Evolutionary conservation across 2,113 vertebrate genomes (phyloP), one percentile per base, ranked within the genome.

Genomic region (Catharus minimus): DNA sequence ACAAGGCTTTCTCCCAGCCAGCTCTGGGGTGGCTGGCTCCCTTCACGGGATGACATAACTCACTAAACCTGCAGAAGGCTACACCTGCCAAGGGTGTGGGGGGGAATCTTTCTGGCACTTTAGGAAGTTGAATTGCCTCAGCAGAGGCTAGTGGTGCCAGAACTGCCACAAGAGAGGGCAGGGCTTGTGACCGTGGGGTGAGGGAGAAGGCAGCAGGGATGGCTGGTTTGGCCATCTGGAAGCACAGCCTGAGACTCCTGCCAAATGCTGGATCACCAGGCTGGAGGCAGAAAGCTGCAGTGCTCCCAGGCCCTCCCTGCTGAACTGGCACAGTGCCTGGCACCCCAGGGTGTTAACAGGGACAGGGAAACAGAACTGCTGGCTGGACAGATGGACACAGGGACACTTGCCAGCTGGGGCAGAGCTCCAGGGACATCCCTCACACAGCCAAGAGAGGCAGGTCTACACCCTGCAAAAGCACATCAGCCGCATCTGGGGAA

Each of bases 131-230:
- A 38, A 44, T 46, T 90, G 49, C 49, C 57, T 82, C 41, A 67
- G 53, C 32, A 46, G 50, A 46, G 32, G 32, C 36, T 55, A n/a
- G 19, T 0, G 7, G 27, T 69, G 75, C 58, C 86, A 72, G 67
- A 79, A 76, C 22, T 82, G 61, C 57, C 56, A 46, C 30, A 47
- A 15, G 44, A 85, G 50, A 82, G 36, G 44, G 62, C 67, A 90
- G 36, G 72, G 28, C 41, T 86, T 0, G 0, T 69, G 67, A 64
- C n/a, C 0, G 0, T 30, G 36, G 55, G 53, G 23, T 1, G 5
- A 44, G 11, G 36, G 32, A 80, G n/a, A 19, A 46, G 28, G 61
- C 57, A 65, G 30, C 3, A 6, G 11, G 30, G 49, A 24, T 1
- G 13, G 33, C 17, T 5, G 2, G 41, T 73, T 85, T 3, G 3